A percentile compares a stretch with the other conserved stretches of the same genome.
phyloP scores from a whole-genome alignment of 2,797 vertebrate species.

The Melanotaenia boesemani region DNA sequence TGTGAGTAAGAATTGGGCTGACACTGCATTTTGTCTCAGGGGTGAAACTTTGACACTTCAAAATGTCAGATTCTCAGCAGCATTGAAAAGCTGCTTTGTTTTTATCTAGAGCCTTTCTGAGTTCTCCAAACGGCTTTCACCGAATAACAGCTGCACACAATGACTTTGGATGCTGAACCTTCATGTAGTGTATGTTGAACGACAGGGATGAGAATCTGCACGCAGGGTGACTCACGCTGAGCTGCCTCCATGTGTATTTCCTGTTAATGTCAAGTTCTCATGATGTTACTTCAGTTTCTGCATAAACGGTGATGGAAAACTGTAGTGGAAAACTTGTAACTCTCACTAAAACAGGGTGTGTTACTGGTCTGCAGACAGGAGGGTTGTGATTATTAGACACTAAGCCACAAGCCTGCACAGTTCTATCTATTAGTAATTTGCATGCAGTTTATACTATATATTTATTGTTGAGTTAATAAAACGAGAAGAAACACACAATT shows the following conservation, averaged over 20 bases:
- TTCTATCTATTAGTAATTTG: not conserved
- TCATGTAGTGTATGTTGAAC: not conserved
- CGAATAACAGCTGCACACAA: not conserved
- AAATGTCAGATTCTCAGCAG: constrained; percentile 58
- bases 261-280: constrained; percentile 19
- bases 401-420: not conserved
- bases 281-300: not conserved
- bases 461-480: not conserved
- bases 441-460: not conserved
- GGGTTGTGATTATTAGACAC: not conserved
- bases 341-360: not conserved
- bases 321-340: not conserved
- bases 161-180: not conserved
- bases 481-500: not conserved
- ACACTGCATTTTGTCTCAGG: constrained; percentile 9
- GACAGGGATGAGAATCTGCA: constrained; percentile 3
- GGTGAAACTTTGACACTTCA: constrained; percentile 27
- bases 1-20: constrained; percentile 29
- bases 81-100: constrained; percentile 48
- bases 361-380: not conserved
- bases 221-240: constrained; percentile 19
- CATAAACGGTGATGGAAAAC: constrained; percentile 1
- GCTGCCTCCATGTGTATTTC: constrained; percentile 18
- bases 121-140: constrained; percentile 17
- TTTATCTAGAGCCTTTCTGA: constrained; percentile 3